Conservation (phyloP, 2,888 invertebrate genomes). For the Lydus trimaculatus region DNA sequence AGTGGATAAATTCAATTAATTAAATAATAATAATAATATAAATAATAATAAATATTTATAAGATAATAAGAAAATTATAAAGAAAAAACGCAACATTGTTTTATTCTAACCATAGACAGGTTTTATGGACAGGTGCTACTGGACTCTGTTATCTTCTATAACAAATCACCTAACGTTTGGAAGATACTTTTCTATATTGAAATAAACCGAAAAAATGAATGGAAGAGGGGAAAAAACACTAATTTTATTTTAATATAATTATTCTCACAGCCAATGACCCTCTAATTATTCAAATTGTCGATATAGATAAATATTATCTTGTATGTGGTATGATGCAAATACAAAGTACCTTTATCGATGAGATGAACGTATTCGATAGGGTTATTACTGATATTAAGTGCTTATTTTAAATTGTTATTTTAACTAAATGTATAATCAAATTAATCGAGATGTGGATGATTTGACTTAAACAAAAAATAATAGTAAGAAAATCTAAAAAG, state of each 20-base stretch:
- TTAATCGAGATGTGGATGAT: neutral
- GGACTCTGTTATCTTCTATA: neutral
- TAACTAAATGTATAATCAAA: neutral
- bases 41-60: neutral
- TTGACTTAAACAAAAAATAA: no score
- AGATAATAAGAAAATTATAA: neutral
- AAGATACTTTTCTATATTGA: neutral
- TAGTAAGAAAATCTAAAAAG: no score
- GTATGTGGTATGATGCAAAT: neutral
- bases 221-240: neutral
- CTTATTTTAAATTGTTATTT: neutral
- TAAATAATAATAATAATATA: neutral
- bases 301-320: neutral
- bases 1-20: neutral
- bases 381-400: neutral
- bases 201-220: neutral
- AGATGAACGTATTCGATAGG: neutral
- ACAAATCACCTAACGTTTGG: neutral
- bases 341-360: neutral
- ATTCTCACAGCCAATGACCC: neutral
- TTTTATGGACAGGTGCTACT: constrained; percentile 2
- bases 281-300: neutral
- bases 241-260: neutral
- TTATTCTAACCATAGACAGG: neutral
- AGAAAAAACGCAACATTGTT: neutral